Conservation (phyloP, 2,888 invertebrate genomes). For the Drosophila hawaiiensis region DNA sequence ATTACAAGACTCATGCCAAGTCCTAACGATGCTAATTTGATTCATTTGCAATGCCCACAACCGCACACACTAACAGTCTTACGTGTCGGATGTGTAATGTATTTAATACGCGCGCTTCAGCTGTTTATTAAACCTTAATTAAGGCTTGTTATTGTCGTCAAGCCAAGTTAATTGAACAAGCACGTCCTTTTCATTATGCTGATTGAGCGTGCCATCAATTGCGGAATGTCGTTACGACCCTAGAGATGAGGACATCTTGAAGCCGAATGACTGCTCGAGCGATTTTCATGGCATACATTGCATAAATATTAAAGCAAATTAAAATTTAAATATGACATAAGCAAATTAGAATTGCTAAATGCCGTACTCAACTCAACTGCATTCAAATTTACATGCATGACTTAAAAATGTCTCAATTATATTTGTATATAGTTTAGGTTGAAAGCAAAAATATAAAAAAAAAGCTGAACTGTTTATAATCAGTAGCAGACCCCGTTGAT, state of each 20-base stretch:
- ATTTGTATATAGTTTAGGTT: no score
- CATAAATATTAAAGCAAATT: neutral
- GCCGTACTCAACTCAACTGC: neutral
- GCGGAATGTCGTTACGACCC: slow-evolving; percentile 3
- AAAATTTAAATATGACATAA: neutral
- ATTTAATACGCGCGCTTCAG: slow-evolving; percentile 36
- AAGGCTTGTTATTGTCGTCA: slow-evolving; percentile 68
- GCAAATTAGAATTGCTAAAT: neutral
- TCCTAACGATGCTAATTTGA: slow-evolving; percentile 75
- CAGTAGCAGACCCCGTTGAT: neutral
- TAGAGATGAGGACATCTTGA: slow-evolving; percentile 7
- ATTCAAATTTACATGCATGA: neutral
- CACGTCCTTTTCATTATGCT: slow-evolving; percentile 69
- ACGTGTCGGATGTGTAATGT: slow-evolving; percentile 67
- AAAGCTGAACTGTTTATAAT: neutral
- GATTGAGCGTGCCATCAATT: slow-evolving; percentile 50
- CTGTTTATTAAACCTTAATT: slow-evolving; percentile 78
- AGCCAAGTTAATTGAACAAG: slow-evolving; percentile 64
- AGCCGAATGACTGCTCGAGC: neutral
- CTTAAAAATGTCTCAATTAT: neutral
- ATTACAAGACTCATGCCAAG: slow-evolving; percentile 51
- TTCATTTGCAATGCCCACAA: slow-evolving; percentile 59
- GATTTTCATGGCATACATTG: neutral
- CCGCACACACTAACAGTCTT: slow-evolving; percentile 20
- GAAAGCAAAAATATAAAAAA: neutral